Base-by-base conservation (phyloP, 2,888 invertebrate species). In the Belgica antarctica region DNA sequence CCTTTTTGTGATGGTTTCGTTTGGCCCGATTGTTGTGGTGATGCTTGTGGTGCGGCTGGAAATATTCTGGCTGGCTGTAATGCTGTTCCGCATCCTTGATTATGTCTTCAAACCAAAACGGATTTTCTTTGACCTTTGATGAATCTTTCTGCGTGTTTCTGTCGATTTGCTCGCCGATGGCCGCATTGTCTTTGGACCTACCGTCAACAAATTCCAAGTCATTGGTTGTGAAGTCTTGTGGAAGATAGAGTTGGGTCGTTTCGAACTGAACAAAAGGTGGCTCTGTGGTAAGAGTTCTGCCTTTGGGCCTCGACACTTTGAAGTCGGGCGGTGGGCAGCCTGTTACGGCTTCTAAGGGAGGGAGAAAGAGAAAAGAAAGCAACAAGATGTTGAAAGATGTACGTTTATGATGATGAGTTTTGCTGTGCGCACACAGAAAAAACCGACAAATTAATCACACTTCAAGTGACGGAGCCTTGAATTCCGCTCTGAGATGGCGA, bases 301-400 rank as follows among this genome's bases (percentile, higher is more conserved):
- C 22, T 10, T 71, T 71, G 65, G 78, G 78, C 71, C 78, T 77
- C 57, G 78, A 77, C 72, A 80, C 78, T 62, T 79, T 78, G 62
- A 80, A 77, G 73, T 80, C 79, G 69, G 80, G 80, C 4, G 80
- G 78, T 62, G 77, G 78, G 70, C 80, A 80, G 61, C 80, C 80
- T 12, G 79, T 78, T 63, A 79, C 77, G 68, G 79, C 78, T 76
- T 80, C 80, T 80, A 74, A 3, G 12, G 34, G 34, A 31, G 12
- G 34, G 12, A 31, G 12, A 31, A 31, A 31, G 7, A 31, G 12
- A n/a, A n/a, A n/a, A n/a, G n/a, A n/a, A n/a, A n/a, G n/a, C n/a
- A n/a, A n/a, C n/a, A n/a, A n/a, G n/a, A n/a, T n/a, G n/a, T n/a
- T n/a, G n/a, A n/a, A n/a, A n/a, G n/a, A n/a, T n/a, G n/a, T n/a